Base-by-base conservation (phyloP, 30 jellyfish, hydroid and myxozoan genomes). In the Morbakka virulenta region DNA sequence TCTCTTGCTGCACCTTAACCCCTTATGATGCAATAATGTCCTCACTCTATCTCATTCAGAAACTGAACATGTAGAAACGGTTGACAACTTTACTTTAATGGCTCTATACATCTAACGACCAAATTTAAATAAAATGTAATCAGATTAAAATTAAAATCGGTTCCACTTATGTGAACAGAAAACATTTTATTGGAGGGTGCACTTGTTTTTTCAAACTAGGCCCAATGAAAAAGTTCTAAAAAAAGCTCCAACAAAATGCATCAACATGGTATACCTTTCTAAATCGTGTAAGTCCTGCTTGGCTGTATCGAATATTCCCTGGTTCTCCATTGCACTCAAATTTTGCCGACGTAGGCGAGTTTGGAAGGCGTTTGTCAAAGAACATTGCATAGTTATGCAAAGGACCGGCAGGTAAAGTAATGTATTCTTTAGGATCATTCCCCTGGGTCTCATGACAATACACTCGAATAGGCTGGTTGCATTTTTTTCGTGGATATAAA, bases 381-480 rank as follows among this genome's bases (percentile, higher is more conserved):
- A 88, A 73, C 67, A 64, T 73, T 3, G 97, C 97, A 74, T 30
- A 80, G 79, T 88, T 88, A 51, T 69, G 33, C 63, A 80, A 49
- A 14, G 97, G 97, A 13, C 97, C 97, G 26, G 87, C 88, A 20
- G 95, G 91, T 50, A 88, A 69, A 1, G 97, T 88, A 71, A 88
- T 85, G 77, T 80, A 88, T 36, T 88, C 93, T 6, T 51, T 84
- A 14, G 97, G 97, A 0, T 52, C 17, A 11, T 23, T 47, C 28
- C 36, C 13, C 20, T 79, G 35, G 95, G 81, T 88, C n/a, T 83
- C 97, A 81, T 88, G 95, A 53, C 97, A 88, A 72, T 88, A 88
- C n/a, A 88, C 87, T 34, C 74, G 74, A 52, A 88, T 67, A 0
- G 97, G 91, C 4, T 79, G 67, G 20, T 89, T 35, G 83, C 97